Base-by-base conservation (phyloP, 2,888 invertebrate species). In the Athalia cordata region DNA sequence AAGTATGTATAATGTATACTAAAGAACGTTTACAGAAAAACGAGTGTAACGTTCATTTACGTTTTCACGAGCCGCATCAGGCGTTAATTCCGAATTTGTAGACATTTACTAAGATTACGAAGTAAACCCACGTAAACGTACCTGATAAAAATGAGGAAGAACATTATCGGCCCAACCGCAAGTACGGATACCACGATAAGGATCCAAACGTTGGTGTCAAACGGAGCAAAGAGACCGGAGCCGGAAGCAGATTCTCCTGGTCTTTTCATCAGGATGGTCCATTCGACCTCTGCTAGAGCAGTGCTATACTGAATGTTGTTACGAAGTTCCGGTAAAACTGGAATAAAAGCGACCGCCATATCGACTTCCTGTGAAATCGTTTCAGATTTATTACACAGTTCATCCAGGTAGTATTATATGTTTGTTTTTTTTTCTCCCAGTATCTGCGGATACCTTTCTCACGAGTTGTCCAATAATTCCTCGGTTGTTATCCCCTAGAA, bases 171-270 rank as follows among this genome's bases (percentile, higher is more conserved):
- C 0, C 96, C 97, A 79, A 96, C 95, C 0, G 93, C 91, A 45
- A 95, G 86, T 11, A 96, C 91, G 0, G 96, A 94, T 0, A 94
- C 91, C 49, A 97, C 88, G 79, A 96, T 95, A 57, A 95, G 90
- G 75, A 95, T 92, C 96, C 96, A 96, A 0, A 94, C 94, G 82
- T 92, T 91, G 13, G 90, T 91, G 80, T 95, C 94, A 84, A 97
- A 97, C 0, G 97, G 97, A 0, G 97, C 96, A 78, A 96, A 89
- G 5, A 97, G 91, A 0, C 97, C 97, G 0, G 96, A 95, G 0
- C 96, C 96, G 2, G 94, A 94, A 0, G 96, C 96, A 0, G 97
- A 96, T 86, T 95, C 96, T 55, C 92, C 92, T 0, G 97, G 97
- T 77, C 97, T 92, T 87, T 93, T 94, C 93, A 97, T 93, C 88